phyloP scores from a whole-genome alignment of 2,797 vertebrate genomes.

The Erethizon dorsatum region DNA sequence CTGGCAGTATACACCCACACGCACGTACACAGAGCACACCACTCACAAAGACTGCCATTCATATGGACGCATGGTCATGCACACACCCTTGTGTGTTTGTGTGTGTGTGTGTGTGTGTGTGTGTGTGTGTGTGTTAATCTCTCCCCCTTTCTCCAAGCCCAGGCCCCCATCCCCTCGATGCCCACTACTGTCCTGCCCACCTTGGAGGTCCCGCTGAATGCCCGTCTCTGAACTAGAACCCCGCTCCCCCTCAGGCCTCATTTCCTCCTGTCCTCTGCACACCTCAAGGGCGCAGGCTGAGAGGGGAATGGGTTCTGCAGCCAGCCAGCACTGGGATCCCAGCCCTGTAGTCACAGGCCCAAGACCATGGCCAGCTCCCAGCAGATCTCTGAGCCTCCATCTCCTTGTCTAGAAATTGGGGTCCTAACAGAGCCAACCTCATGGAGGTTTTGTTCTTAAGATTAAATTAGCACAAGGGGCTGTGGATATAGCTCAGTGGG shows the following conservation, averaged over 20 bases:
- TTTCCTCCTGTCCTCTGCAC: accelerated
- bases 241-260: not conserved
- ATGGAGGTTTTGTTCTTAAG: not conserved
- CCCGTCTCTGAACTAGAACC: not conserved
- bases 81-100: accelerated
- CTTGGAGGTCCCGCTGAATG: not conserved
- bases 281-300: not conserved
- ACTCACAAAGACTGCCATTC: not conserved
- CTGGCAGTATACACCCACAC: too few relatives aligned
- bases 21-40: not conserved
- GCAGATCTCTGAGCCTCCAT: not conserved
- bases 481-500: not conserved
- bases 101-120: not conserved
- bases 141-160: not conserved
- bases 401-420: not conserved
- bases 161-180: not conserved
- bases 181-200: not conserved
- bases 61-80: not conserved
- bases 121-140: not conserved
- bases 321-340: not conserved
- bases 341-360: not conserved
- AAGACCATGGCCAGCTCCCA: not conserved
- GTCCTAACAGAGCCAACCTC: not conserved
- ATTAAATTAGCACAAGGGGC: not conserved
- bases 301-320: not conserved